Conservation (phyloP, 1,140 invertebrate genomes). For the Parasteatoda tepidariorum region DNA sequence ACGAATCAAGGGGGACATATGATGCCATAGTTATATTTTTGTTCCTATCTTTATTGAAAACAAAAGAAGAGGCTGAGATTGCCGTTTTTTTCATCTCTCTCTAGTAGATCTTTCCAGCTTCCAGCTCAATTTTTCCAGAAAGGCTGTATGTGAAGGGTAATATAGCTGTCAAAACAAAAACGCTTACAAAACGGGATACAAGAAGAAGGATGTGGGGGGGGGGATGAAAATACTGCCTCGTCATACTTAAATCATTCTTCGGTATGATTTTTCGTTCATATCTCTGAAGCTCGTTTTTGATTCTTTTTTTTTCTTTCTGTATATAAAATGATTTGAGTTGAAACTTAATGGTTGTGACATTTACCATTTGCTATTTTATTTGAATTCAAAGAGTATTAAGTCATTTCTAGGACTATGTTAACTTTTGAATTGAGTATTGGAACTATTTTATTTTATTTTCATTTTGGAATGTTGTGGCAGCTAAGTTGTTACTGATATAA, state of each 20-base stretch:
- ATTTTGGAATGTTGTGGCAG: no score
- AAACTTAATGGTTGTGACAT: neutral
- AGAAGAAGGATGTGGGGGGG: neutral
- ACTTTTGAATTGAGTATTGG: neutral
- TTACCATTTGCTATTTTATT: neutral
- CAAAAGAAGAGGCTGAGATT: slow-evolving; percentile 30
- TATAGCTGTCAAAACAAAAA: slow-evolving; percentile 27
- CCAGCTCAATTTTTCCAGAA: neutral
- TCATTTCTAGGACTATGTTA: neutral
- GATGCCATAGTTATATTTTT: slow-evolving; percentile 3
- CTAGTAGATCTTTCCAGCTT: neutral
- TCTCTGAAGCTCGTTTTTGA: no score
- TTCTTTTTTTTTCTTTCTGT: neutral
- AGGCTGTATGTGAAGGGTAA: neutral
- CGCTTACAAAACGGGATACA: slow-evolving; percentile 20
- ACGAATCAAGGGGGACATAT: neutral
- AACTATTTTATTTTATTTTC: neutral
- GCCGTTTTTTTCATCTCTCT: slow-evolving; percentile 16
- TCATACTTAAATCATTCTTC: neutral
- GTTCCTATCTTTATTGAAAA: slow-evolving; percentile 8
- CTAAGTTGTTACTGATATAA: no score
- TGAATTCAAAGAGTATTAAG: neutral
- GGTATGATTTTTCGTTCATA: neutral
- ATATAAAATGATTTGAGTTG: neutral
- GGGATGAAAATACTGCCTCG: neutral